These are phyloP conservation scores for Psylliodes chrysocephalus DNA, from an alignment of 2,888 invertebrate genomes.

Conservation along the genomic window DNA sequence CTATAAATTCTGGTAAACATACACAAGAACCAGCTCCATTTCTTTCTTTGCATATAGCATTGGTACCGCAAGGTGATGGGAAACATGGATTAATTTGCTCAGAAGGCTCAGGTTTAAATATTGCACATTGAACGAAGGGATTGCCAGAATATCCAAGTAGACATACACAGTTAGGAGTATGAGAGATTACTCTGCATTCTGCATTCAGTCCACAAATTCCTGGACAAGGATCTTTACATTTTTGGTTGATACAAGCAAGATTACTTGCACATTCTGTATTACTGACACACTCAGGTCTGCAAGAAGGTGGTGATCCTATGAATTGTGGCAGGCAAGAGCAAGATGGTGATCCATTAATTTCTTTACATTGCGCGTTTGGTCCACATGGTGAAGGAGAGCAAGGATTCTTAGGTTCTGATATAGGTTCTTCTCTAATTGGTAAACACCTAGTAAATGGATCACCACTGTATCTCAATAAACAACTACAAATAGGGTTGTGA, in stretches of 20 bases:
- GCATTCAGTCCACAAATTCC: conserved; percentile 69
- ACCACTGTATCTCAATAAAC: conserved; percentile 73
- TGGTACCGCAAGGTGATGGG: conserved; percentile 75
- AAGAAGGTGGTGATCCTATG: conserved; percentile 78
- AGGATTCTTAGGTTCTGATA: conserved; percentile 57
- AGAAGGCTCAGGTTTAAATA: conserved; percentile 44
- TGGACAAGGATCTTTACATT: conserved; percentile 76
- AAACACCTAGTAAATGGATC: conserved; percentile 73
- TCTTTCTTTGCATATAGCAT: conserved; percentile 69
- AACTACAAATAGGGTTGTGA: conserved; percentile 80
- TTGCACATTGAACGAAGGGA: conserved; percentile 67
- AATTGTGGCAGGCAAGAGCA: conserved; percentile 80
- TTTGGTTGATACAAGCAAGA: conserved; percentile 78
- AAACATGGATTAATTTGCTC: conserved; percentile 66
- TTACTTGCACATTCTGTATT: conserved; percentile 77
- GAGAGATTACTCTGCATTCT: conserved; percentile 68
- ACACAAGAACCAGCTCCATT: conserved; percentile 67
- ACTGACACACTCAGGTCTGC: conserved; percentile 81
- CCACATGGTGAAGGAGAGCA: conserved; percentile 73
- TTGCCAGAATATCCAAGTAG: conserved; percentile 68
- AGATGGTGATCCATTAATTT: conserved; percentile 70
- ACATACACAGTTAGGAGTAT: conserved; percentile 71
- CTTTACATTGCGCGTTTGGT: conserved; percentile 74
- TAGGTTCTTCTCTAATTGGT: conserved; percentile 57
- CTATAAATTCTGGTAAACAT: conserved; percentile 70